Base-by-base conservation (phyloP, 2,797 vertebrate genomes). In the Melanotaenia nigrans region DNA sequence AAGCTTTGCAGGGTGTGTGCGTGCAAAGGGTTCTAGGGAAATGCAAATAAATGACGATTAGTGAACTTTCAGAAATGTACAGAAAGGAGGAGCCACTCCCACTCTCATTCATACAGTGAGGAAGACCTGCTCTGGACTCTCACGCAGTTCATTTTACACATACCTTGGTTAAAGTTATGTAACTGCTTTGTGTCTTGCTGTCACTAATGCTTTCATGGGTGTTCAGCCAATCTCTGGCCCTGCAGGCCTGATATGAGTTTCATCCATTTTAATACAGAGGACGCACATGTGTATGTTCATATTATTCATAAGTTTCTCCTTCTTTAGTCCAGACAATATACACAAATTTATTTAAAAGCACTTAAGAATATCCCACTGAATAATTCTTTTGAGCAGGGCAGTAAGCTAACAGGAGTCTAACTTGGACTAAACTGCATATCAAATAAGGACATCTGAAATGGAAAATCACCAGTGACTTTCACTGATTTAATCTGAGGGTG, bases 101-200 rank as follows among this genome's bases (percentile, higher is more conserved):
- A 58, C 62, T 88, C 35, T 84, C 79, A 81, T 85, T 88, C 75
- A 83, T 65, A 78, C 22, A 32, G 47, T 61, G 61, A 84, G 47
- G 36, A 47, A 76, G 73, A 78, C 55, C 62, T 73, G 78, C 77
- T 65, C n/a, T n/a, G 35, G 67, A 79, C 61, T 92, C 90, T 88
- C 87, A 91, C 86, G 49, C 71, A 71, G 88, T 91, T 91, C 87
- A 84, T 88, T 90, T 90, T 92, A 89, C 90, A 83, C 75, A 88
- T 84, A 85, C 81, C 74, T 72, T 49, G 65, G 61, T 64, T 73
- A 49, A 79, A 77, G 67, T 89, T 92, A 91, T 81, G 79, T 74
- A 91, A 92, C 78, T 58, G 32, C 45, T 71, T 77, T 71, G 58
- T 87, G 66, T 81, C 45, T 83, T 22, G 2, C 8, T 71, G 74